Evolutionary conservation across 1,140 invertebrate genomes (phyloP).

Genomic region (Lepidurus apus): DNA sequence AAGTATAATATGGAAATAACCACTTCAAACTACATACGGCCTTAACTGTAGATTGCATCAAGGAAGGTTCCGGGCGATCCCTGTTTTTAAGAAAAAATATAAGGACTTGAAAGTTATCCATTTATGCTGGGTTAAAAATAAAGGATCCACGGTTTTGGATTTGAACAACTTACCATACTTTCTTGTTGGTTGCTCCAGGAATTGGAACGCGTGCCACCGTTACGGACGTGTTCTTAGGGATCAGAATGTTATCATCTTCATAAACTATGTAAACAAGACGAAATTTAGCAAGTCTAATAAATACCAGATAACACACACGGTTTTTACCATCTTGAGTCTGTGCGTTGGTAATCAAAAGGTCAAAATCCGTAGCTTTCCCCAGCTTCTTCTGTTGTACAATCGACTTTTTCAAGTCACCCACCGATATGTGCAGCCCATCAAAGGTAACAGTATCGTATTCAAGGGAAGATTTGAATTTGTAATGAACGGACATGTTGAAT

Average conservation of each 20-base stretch:
- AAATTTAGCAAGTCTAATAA: not conserved
- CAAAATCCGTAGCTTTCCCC: slow-evolving; percentile 88
- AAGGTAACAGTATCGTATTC: slow-evolving; percentile 94
- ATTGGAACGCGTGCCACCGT: slow-evolving; percentile 87
- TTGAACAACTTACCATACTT: slow-evolving; percentile 53
- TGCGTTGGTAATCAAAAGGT: slow-evolving; percentile 93
- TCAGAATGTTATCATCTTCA: slow-evolving; percentile 78
- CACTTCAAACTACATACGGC: slow-evolving; percentile 35
- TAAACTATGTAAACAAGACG: slow-evolving; percentile 66
- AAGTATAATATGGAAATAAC: not conserved
- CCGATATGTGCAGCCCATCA: slow-evolving; percentile 92
- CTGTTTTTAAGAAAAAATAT: slow-evolving; percentile 38
- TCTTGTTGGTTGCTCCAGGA: slow-evolving; percentile 47
- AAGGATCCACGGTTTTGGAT: not conserved
- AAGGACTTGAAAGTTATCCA: slow-evolving; percentile 17
- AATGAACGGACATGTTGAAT: slow-evolving; percentile 82
- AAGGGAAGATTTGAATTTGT: slow-evolving; percentile 94
- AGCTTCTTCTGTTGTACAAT: slow-evolving; percentile 93
- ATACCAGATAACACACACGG: not conserved
- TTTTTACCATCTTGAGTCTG: slow-evolving; percentile 92
- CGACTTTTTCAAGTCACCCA: slow-evolving; percentile 86
- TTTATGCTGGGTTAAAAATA: not conserved
- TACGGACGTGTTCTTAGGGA: slow-evolving; percentile 96
- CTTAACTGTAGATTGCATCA: slow-evolving; percentile 32
- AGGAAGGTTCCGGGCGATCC: slow-evolving; percentile 37